Percentiles rank a stretch among this genome's conserved stretches.
phyloP scores from a whole-genome alignment of 2,888 invertebrate genomes.

The Drosophila bunnanda region DNA sequence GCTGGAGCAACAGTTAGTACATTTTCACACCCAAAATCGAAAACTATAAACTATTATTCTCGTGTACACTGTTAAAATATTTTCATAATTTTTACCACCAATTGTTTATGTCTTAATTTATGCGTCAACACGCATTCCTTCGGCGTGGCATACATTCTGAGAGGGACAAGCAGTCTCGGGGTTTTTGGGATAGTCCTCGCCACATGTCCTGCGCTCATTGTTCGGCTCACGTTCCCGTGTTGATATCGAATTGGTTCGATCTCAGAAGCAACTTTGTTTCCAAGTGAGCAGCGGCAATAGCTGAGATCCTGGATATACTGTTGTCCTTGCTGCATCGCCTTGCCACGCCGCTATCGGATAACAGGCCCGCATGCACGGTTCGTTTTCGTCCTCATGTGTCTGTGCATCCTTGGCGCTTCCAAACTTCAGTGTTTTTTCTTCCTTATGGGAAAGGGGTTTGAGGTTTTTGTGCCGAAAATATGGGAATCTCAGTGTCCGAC shows the following conservation, averaged over 20 bases:
- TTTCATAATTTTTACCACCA: conserved; percentile 52
- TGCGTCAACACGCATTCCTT: conserved; percentile 59
- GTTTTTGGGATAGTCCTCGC: conserved; percentile 44
- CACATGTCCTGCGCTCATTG: conserved; percentile 65
- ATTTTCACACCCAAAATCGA: conserved; percentile 34
- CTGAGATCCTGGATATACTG: conserved; percentile 42
- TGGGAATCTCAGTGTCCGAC: conserved; percentile 60
- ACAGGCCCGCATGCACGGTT: conserved; percentile 78
- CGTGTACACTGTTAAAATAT: conserved; percentile 31
- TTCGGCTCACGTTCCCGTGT: conserved; percentile 70
- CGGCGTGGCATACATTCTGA: conserved; percentile 57
- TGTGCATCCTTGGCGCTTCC: conserved; percentile 56
- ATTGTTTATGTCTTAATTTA: conserved; percentile 69
- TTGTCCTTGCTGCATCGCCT: conserved; percentile 23
- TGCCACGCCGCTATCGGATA: conserved; percentile 80
- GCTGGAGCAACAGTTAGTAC: conserved; percentile 67
- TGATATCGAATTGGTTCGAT: conserved; percentile 76
- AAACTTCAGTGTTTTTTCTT: conserved; percentile 68
- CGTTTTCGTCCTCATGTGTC: conserved; percentile 63
- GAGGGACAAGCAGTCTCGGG: conserved; percentile 4
- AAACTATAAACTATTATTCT: conserved; percentile 14
- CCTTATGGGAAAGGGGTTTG: conserved; percentile 62
- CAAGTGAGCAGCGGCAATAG: conserved; percentile 59
- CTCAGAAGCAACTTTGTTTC: conserved; percentile 73
- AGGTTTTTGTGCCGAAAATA: conserved; percentile 63